Evolutionary conservation across 2,113 vertebrate species (phyloP), one percentile per base, ranked within the genome.

Genomic region (Dasyurus viverrinus): DNA sequence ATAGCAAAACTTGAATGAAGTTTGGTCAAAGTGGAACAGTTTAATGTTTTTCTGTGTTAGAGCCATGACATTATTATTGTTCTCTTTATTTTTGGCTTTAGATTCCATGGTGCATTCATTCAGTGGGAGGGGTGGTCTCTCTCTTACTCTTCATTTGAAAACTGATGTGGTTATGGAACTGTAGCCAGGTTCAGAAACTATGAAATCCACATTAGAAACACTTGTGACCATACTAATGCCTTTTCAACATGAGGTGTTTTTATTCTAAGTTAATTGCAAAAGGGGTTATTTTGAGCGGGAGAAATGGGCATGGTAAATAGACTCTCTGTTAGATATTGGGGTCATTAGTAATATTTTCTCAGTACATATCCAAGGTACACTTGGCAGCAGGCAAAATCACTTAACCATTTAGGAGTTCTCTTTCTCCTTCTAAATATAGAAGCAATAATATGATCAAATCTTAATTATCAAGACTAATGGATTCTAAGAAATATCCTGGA

Each of bases 161-260:
- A 90, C 52, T 89, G 42, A 53, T 16, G 26, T 91, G 54, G 46
- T 60, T 94, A 50, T 23, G 93, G 55, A 27, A 22, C 91, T 93
- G 55, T 94, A 57, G 92, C 76, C n/a, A 91, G 60, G 50, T 89
- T 92, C 68, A 68, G 95, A 97, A 14, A 55, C 92, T 89, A 26
- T 30, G 90, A 95, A 84, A 84, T 42, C n/a, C 68, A 84, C 68
- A 84, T 84, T 68, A 93, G 92, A 92, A 94, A 90, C 8, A n/a
- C 3, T 54, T 95, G 8, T 0, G 48, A 76, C 95, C 52, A 92
- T 60, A 54, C 91, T 14, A 93, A 68, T 92, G 52, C 54, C 53
- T 92, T 27, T 94, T 92, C 53, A 52, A 48, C 48, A 90, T 94
- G 14, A 95, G 52, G 11, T n/a, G 27, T 52, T 53, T 95, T 95